A percentile compares a stretch with the other conserved stretches of the same genome.
Evolutionary conservation across 1,140 invertebrate species (phyloP).

Genomic region (Brachionus manjavacas): DNA sequence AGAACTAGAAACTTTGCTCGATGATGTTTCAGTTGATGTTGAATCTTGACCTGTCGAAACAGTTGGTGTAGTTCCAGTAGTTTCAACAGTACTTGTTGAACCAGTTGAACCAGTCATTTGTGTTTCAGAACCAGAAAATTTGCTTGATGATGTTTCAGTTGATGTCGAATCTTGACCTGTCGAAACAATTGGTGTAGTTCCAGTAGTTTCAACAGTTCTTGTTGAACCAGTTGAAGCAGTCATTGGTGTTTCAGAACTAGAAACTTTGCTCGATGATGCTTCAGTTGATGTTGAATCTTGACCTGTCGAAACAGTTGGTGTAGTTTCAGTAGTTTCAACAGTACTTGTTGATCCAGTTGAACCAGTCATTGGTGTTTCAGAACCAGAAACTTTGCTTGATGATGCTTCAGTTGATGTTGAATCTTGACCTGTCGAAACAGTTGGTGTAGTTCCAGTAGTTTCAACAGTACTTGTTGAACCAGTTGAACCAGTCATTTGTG

Average conservation of each 20-base stretch:
- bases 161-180: neutral
- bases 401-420: neutral
- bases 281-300: no score
- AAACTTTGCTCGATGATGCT: no score
- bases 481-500: no score
- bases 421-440: no score
- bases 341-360: neutral
- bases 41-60: neutral
- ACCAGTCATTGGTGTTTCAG: neutral
- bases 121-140: neutral
- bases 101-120: no score
- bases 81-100: neutral
- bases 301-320: no score
- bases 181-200: no score
- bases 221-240: neutral
- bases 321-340: no score
- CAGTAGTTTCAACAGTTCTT: neutral
- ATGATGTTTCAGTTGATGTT: neutral
- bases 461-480: no score
- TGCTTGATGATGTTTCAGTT: neutral
- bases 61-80: neutral
- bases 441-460: no score
- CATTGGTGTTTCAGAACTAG: no score
- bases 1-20: neutral
- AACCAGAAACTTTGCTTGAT: neutral